phyloP scores from a whole-genome alignment of 2,797 vertebrate species.

The Thalassophryne amazonica region DNA sequence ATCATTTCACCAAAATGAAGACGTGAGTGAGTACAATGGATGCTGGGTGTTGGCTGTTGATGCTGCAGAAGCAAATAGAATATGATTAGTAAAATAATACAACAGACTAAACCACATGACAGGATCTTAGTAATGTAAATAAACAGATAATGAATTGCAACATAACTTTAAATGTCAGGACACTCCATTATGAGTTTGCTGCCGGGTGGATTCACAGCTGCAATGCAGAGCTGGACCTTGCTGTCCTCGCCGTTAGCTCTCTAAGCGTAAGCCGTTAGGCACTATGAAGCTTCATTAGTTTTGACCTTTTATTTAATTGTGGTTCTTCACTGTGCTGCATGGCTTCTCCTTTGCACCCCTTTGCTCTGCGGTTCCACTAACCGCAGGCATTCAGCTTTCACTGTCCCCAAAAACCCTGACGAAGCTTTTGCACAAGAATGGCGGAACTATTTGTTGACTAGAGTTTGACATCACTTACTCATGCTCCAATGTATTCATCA shows the following conservation, averaged over 20 bases:
- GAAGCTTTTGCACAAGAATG: conserved; percentile 7
- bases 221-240: conserved; percentile 11
- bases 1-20: neutral
- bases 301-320: conserved; percentile 75
- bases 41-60: too few species aligned
- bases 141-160: conserved; percentile 48
- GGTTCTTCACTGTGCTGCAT: conserved; percentile 21
- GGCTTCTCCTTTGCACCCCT: conserved; percentile 16
- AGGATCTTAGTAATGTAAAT: conserved; percentile 36
- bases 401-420: neutral
- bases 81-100: too few species aligned
- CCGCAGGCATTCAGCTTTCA: neutral
- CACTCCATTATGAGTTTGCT: conserved; percentile 27
- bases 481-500: conserved; percentile 13
- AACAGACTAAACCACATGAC: conserved; percentile 17
- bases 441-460: neutral
- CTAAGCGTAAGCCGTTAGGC: conserved; percentile 47
- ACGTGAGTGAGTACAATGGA: neutral
- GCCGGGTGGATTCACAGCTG: conserved; percentile 10
- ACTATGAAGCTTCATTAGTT: conserved; percentile 64
- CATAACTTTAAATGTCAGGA: conserved; percentile 64
- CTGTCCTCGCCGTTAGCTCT: conserved; percentile 23
- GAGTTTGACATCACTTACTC: too few species aligned
- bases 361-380: conserved; percentile 14
- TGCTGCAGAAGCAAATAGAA: too few species aligned